Evolutionary conservation across 2,888 invertebrate species (phyloP).

Genomic region (Agriotes lineatus): DNA sequence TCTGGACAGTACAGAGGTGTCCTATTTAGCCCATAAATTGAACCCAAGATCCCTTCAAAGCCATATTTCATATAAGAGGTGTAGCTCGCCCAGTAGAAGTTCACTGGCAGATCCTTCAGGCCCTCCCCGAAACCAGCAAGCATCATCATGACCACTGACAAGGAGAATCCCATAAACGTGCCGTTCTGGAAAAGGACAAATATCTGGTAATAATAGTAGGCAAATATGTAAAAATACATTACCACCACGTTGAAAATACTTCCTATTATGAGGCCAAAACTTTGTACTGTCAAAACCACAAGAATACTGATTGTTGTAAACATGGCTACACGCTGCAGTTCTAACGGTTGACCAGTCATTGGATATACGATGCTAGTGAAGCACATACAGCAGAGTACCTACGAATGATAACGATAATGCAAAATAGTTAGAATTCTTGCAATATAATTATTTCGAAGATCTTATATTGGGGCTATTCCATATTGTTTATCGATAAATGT

Average conservation of each 20-base stretch:
- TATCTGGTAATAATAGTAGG: too few species aligned
- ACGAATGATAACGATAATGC: slow-evolving; percentile 35
- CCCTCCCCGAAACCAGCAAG: slow-evolving; percentile 96
- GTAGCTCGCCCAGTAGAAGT: slow-evolving; percentile 92
- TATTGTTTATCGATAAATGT: too few species aligned
- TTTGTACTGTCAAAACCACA: slow-evolving; percentile 91
- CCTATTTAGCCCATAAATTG: slow-evolving; percentile 87
- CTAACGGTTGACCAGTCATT: slow-evolving; percentile 91
- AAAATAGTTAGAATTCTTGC: background rate
- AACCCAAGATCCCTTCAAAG: slow-evolving; percentile 89
- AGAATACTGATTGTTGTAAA: slow-evolving; percentile 86
- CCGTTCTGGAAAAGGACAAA: slow-evolving; percentile 78
- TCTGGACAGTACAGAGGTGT: slow-evolving; percentile 78
- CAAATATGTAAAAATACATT: too few species aligned
- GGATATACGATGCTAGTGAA: slow-evolving; percentile 85
- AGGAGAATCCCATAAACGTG: slow-evolving; percentile 92
- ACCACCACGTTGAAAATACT: slow-evolving; percentile 89
- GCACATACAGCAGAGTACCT: slow-evolving; percentile 77
- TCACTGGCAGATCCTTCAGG: slow-evolving; percentile 85
- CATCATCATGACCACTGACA: slow-evolving; percentile 95
- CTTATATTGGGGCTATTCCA: too few species aligned
- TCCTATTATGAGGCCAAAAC: slow-evolving; percentile 92
- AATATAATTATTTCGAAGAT: too few species aligned
- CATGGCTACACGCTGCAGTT: slow-evolving; percentile 83
- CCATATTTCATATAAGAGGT: slow-evolving; percentile 79